Conservation (phyloP, 2,888 invertebrate genomes). For the Chymomyza caudatula region DNA sequence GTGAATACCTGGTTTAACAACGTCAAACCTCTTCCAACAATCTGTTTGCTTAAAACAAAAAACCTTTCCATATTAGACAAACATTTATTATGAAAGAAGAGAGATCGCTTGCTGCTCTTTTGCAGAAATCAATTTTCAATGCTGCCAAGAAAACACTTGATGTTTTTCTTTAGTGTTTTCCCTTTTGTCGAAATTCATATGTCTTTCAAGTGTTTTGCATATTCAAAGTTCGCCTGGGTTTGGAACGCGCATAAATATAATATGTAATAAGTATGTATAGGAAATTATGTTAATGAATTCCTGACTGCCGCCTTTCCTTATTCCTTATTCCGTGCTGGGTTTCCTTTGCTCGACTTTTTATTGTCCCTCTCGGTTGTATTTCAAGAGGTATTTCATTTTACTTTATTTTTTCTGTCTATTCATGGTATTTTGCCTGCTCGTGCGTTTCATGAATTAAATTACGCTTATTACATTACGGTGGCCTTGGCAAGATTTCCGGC, state of each 20-base stretch:
- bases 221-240: slow-evolving; percentile 19
- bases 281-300: slow-evolving; percentile 64
- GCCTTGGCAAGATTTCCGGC: not conserved
- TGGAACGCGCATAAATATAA: slow-evolving; percentile 2
- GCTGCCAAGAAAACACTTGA: no score
- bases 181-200: slow-evolving; percentile 22
- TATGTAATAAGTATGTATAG: slow-evolving; percentile 35
- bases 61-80: not conserved
- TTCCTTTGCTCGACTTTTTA: not conserved
- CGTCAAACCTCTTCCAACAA: no score
- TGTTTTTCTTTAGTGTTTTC: slow-evolving; percentile 10
- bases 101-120: not conserved
- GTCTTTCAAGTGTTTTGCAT: slow-evolving; percentile 26
- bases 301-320: not conserved
- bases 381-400: not conserved
- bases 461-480: slow-evolving; percentile 11
- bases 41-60: not conserved
- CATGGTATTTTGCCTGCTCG: slow-evolving; percentile 40
- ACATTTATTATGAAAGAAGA: not conserved
- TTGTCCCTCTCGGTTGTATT: not conserved
- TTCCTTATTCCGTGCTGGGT: not conserved
- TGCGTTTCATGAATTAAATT: slow-evolving; percentile 61
- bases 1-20: no score
- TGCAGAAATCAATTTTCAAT: not conserved
- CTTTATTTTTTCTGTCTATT: slow-evolving; percentile 14